phyloP scores from a whole-genome alignment of 2,797 vertebrate genomes.

The Chiloscyllium punctatum region DNA sequence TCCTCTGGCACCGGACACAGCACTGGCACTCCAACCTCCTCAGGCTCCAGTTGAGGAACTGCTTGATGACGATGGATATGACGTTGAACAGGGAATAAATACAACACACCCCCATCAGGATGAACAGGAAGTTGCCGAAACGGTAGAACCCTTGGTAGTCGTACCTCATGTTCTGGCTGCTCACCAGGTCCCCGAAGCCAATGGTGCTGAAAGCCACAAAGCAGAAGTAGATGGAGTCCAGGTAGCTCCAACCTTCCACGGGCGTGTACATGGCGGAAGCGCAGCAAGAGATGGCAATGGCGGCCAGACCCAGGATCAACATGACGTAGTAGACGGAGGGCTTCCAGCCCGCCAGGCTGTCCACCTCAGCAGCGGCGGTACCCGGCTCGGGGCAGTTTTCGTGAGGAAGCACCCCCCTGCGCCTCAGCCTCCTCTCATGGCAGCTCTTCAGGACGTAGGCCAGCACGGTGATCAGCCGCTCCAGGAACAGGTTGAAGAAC shows the following conservation, averaged over 20 bases:
- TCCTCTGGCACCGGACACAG: conserved; percentile 60
- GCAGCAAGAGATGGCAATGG: conserved; percentile 80
- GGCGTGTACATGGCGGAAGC: conserved; percentile 85
- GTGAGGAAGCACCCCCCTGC: conserved; percentile 58
- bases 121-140: conserved; percentile 84
- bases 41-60: conserved; percentile 89
- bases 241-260: conserved; percentile 83
- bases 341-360: conserved; percentile 76
- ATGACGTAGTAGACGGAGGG: conserved; percentile 89
- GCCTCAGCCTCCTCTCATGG: conserved; percentile 65
- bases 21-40: conserved; percentile 65
- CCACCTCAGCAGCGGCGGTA: conserved; percentile 46
- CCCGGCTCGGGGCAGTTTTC: conserved; percentile 48
- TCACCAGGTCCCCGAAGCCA: conserved; percentile 91
- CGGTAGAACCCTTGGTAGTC: conserved; percentile 72
- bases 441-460: conserved; percentile 76
- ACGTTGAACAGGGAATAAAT: conserved; percentile 94
- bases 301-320: conserved; percentile 80
- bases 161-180: conserved; percentile 75
- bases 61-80: conserved; percentile 92
- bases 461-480: conserved; percentile 85
- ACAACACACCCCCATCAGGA: conserved; percentile 89
- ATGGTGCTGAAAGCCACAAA: conserved; percentile 97
- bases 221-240: conserved; percentile 92
- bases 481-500: conserved; percentile 93